Evolutionary conservation across 2,888 invertebrate species (phyloP).

Genomic region (Lasioglossum pauxillum): DNA sequence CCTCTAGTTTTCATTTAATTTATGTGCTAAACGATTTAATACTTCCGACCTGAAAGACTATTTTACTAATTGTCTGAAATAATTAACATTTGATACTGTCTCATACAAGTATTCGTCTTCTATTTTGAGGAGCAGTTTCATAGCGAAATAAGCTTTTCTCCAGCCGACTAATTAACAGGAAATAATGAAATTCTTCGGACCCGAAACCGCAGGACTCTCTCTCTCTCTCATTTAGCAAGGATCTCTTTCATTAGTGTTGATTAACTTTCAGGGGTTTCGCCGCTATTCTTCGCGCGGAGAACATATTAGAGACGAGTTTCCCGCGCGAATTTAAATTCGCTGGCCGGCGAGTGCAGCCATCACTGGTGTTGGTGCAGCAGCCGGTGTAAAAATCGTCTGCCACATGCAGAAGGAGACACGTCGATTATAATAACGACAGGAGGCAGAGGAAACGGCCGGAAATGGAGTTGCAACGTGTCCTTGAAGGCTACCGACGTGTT

Average conservation of each 20-base stretch:
- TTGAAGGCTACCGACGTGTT: constrained; percentile 12
- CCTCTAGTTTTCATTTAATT: no score
- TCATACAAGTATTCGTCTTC: not conserved
- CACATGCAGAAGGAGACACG: not conserved
- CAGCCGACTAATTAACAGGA: not conserved
- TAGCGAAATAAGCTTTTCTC: not conserved
- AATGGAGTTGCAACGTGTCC: constrained; percentile 22
- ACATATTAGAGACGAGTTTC: not conserved
- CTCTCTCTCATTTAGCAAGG: not conserved
- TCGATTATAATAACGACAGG: constrained; percentile 10
- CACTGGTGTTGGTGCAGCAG: no score
- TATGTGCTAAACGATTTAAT: no score
- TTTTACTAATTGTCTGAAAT: no score
- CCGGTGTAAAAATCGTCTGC: not conserved
- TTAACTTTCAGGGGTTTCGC: not conserved
- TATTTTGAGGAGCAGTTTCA: not conserved
- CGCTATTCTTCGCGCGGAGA: not conserved
- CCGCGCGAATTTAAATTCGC: not conserved
- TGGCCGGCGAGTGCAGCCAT: no score
- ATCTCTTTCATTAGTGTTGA: not conserved
- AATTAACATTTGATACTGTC: no score
- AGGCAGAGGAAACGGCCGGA: constrained; percentile 7
- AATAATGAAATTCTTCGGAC: not conserved
- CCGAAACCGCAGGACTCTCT: not conserved
- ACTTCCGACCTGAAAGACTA: no score